Evolutionary conservation across 1,140 invertebrate genomes (phyloP).

Genomic region (Neodiprion virginianus): DNA sequence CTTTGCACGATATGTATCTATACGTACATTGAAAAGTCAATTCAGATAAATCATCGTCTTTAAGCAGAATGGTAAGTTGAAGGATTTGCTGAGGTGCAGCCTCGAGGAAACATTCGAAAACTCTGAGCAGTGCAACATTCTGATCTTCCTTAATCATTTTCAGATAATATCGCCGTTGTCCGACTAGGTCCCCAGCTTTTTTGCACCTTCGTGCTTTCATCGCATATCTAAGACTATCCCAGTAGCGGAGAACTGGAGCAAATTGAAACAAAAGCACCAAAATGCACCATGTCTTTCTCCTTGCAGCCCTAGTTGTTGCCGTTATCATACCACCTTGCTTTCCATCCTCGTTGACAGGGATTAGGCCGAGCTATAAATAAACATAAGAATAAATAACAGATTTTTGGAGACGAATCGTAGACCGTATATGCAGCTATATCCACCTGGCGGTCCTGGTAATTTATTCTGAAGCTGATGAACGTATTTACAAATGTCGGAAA

Average conservation of each 20-base stretch:
- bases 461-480: slow-evolving; percentile 63
- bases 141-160: slow-evolving; percentile 85
- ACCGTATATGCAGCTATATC: slow-evolving; percentile 10
- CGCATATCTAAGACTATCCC: slow-evolving; percentile 66
- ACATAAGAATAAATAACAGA: slow-evolving; percentile 17
- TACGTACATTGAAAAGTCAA: slow-evolving; percentile 54
- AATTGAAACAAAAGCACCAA: slow-evolving; percentile 61
- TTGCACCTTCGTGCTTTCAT: slow-evolving; percentile 60
- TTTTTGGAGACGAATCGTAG: neutral
- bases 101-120: slow-evolving; percentile 92
- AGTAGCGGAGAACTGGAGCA: slow-evolving; percentile 64
- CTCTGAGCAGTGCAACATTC: slow-evolving; percentile 81
- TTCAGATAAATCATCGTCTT: slow-evolving; percentile 52
- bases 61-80: slow-evolving; percentile 75
- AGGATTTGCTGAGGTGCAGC: slow-evolving; percentile 87
- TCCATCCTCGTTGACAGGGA: slow-evolving; percentile 18
- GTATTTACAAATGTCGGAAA: slow-evolving; percentile 64
- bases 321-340: slow-evolving; percentile 5
- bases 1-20: slow-evolving; percentile 13
- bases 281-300: slow-evolving; percentile 37
- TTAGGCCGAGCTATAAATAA: slow-evolving; percentile 18
- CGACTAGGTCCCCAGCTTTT: slow-evolving; percentile 52
- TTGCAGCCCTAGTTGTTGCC: slow-evolving; percentile 9
- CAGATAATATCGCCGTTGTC: slow-evolving; percentile 71
- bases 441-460: slow-evolving; percentile 55